phyloP scores from a whole-genome alignment of 2,113 vertebrate species.

The Pao palembangensis region DNA sequence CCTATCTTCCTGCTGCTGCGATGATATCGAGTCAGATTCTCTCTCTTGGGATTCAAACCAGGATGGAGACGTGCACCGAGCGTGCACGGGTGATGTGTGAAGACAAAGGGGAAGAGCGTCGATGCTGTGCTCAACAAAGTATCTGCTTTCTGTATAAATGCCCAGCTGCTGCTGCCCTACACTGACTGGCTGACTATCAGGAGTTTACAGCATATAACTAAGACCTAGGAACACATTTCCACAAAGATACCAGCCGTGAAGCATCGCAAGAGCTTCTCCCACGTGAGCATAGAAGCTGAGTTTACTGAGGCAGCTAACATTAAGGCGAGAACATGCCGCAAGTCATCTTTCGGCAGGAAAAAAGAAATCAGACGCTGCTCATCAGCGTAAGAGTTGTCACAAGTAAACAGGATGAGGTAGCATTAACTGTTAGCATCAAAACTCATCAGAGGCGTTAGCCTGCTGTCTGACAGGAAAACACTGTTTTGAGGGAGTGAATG shows the following conservation, averaged over 20 bases:
- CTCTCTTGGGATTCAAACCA: conserved; percentile 39
- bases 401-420: conserved; percentile 47
- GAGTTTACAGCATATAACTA: no score
- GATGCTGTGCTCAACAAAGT: conserved; percentile 1
- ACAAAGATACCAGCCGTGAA: no score
- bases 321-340: conserved; percentile 42
- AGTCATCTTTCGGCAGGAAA: conserved; percentile 41
- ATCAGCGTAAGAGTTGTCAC: conserved; percentile 41
- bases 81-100: conserved; percentile 34
- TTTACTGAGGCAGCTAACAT: conserved; percentile 39
- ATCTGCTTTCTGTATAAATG: background rate
- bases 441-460: conserved; percentile 38
- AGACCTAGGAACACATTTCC: no score
- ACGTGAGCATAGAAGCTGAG: conserved; percentile 33
- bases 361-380: conserved; percentile 40
- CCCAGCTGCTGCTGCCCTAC: no score
- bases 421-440: conserved; percentile 49
- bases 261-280: conserved; percentile 21
- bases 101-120: conserved; percentile 19
- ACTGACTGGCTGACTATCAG: no score
- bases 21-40: conserved; percentile 43
- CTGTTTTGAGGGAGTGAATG: no score
- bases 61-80: conserved; percentile 31
- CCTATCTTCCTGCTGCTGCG: conserved; percentile 36
- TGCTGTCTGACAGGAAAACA: conserved; percentile 29